Base-by-base conservation (phyloP, 2,888 invertebrate species). In the Nasonia oneida region DNA sequence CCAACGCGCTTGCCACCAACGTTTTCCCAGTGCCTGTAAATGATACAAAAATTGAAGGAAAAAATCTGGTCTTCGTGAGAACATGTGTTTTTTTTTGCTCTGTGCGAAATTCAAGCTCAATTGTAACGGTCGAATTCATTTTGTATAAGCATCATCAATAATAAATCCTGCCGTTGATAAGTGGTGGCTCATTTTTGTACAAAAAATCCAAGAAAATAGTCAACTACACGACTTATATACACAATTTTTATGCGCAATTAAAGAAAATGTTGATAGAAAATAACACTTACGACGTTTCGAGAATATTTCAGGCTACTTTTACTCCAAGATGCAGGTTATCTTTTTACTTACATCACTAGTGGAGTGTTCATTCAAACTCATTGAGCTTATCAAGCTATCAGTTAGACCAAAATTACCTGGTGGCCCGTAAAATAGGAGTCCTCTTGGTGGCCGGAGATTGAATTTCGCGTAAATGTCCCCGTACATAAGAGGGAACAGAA, bases 381-480 rank as follows among this genome's bases (percentile, higher is more conserved):
- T 74, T n/a, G 42, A 80, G 18, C 18, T 42, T 29, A 29, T 29
- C 29, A 29, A 29, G 2, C 29, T 29, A 29, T 29, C 29, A 29
- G 57, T 80, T 10, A 42, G 8, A 39, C 5, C 18, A n/a, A 67
- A 77, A 8, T 10, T 93, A 96, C 96, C 98, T 84, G 98, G 98
- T 0, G 98, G 98, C 0, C 98, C 98, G 92, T 98, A 97, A 93
- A 98, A 98, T 2, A 98, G 93, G 0, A 98, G 97, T 0, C 98
- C 98, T 90, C 97, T 95, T 0, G 98, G 98, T 2, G 98, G 97
- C 81, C 96, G 95, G 3, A 98, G 96, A 90, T 97, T 96, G 93
- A 98, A 98, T 91, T 96, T 96, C 84, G 96, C 95, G 92, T 98
- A 98, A 53, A 98, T 94, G 88, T 98, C 97, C 0, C 97, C 97